Evolutionary conservation across 2,113 vertebrate species (phyloP).

Genomic region (Cygnus atratus): DNA sequence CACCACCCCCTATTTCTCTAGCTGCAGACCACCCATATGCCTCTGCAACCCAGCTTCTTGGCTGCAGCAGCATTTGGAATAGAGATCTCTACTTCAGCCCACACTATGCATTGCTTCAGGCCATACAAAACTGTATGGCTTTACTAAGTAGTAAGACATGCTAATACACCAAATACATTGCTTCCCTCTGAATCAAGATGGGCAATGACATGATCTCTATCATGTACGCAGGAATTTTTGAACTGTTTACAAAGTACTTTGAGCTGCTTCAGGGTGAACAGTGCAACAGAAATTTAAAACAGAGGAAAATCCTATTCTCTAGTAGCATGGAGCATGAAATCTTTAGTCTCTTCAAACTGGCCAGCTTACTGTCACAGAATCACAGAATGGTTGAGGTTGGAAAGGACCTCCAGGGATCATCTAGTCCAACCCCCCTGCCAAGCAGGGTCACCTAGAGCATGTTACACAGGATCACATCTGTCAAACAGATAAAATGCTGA

Average conservation of each 20-base stretch:
- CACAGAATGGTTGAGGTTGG: too few species aligned
- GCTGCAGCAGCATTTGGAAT: background rate
- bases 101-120: background rate
- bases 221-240: background rate
- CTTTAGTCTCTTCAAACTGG: background rate
- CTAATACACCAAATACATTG: rapidly evolving
- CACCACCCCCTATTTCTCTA: background rate
- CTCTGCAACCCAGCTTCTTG: background rate
- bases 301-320: background rate
- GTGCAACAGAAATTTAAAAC: background rate
- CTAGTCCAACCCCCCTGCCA: too few species aligned
- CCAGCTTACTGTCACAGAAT: background rate
- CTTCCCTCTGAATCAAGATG: background rate
- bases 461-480: too few species aligned
- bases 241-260: background rate
- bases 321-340: background rate
- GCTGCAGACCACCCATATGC: background rate
- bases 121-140: background rate
- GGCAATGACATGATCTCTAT: rapidly evolving
- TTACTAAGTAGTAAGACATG: background rate
- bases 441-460: too few species aligned
- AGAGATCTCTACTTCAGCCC: background rate
- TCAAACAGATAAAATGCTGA: background rate
- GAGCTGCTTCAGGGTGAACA: background rate
- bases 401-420: too few species aligned